Conservation (phyloP, 2,888 invertebrate genomes). For the Euzetes globulus region DNA sequence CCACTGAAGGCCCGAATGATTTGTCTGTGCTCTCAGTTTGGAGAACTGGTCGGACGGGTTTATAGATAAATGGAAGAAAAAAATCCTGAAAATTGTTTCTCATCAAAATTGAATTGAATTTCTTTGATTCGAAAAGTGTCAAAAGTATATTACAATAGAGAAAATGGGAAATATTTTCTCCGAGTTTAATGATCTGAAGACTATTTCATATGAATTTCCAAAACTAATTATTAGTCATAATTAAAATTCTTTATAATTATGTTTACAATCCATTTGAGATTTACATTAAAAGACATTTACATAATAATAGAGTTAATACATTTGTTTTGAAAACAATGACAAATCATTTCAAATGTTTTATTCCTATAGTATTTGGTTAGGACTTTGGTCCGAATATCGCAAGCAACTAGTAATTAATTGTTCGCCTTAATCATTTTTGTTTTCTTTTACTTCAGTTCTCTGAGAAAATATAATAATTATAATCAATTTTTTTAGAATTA, state of each 20-base stretch:
- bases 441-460: no score
- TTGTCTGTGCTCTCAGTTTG: background rate
- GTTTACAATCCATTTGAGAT: background rate
- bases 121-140: conserved; percentile 9
- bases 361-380: no score
- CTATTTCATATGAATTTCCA: background rate
- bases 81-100: background rate
- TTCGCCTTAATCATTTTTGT: no score
- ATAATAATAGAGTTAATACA: background rate
- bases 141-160: conserved; percentile 19
- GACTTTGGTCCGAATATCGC: no score
- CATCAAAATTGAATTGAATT: conserved; percentile 12
- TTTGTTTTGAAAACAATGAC: background rate
- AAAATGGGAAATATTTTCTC: conserved; percentile 16
- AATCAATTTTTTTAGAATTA: no score
- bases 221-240: conserved; percentile 20
- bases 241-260: conserved; percentile 13
- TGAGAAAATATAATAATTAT: no score
- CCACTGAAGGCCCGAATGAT: no score
- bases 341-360: background rate
- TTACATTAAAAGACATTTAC: background rate
- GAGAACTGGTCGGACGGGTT: background rate
- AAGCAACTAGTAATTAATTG: no score
- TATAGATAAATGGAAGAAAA: background rate
- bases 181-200: conserved; percentile 9